phyloP scores from a whole-genome alignment of 2,888 invertebrate species.

The Caenorhabditis japonica region DNA sequence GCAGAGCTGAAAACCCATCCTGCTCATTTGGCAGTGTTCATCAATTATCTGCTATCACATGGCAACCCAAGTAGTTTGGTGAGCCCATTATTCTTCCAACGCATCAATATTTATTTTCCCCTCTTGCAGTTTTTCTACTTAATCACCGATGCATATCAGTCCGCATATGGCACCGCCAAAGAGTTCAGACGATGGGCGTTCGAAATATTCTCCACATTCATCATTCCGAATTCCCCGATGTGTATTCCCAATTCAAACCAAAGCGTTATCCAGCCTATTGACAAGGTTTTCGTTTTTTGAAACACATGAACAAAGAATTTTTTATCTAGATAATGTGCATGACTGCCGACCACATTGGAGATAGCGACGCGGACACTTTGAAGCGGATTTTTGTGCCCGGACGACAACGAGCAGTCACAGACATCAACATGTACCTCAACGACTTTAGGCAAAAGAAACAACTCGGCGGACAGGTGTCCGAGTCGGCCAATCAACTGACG shows the following conservation, averaged over 20 bases:
- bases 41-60: slow-evolving; percentile 90
- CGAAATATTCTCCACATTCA: slow-evolving; percentile 81
- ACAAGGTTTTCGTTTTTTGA: slow-evolving; percentile 57
- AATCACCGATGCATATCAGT: slow-evolving; percentile 90
- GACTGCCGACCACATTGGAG: slow-evolving; percentile 66
- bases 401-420: slow-evolving; percentile 87
- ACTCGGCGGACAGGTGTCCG: slow-evolving; percentile 51
- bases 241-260: slow-evolving; percentile 73
- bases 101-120: background rate
- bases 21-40: slow-evolving; percentile 92
- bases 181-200: slow-evolving; percentile 98
- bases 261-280: slow-evolving; percentile 72
- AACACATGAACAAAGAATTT: background rate
- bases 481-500: slow-evolving; percentile 55
- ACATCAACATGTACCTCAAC: slow-evolving; percentile 85
- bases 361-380: slow-evolving; percentile 71
- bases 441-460: slow-evolving; percentile 87
- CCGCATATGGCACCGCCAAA: slow-evolving; percentile 83
- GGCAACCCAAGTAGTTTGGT: slow-evolving; percentile 86
- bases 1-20: slow-evolving; percentile 87
- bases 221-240: slow-evolving; percentile 76
- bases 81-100: slow-evolving; percentile 72
- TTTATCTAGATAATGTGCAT: slow-evolving; percentile 75
- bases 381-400: slow-evolving; percentile 87
- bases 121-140: slow-evolving; percentile 83